A percentile compares a stretch with the other conserved stretches of the same genome.
Evolutionary conservation across 37 sponge, comb jelly and placozoan genomes (phyloP).

Genomic region (Halisarca cf. caerulea): DNA sequence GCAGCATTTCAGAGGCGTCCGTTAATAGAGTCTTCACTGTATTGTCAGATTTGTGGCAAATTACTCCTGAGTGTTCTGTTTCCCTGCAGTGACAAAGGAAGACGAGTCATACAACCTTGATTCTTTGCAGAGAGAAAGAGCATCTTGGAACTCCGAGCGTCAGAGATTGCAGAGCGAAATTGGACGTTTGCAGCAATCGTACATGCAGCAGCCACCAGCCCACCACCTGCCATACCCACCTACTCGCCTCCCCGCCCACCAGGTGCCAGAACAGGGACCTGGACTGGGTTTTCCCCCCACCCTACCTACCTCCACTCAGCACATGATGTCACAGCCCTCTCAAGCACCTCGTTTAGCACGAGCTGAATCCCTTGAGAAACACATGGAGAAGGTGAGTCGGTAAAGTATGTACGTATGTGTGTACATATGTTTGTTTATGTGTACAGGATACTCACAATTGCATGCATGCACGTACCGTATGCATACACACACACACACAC

Average conservation of each 20-base stretch:
- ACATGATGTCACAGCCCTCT: not conserved
- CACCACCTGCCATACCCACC: not conserved
- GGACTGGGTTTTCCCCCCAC: not conserved
- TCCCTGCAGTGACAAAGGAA: not conserved
- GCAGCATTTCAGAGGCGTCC: too few species aligned
- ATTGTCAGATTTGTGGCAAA: too few species aligned
- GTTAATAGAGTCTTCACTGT: too few species aligned
- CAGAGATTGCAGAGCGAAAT: constrained; percentile 9
- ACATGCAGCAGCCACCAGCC: not conserved
- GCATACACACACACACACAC: too few species aligned
- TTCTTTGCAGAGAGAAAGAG: constrained; percentile 7
- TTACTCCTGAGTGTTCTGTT: too few species aligned
- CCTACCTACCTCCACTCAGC: not conserved
- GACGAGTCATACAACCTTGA: not conserved
- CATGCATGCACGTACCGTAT: too few species aligned
- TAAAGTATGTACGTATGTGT: not conserved
- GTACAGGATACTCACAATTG: too few species aligned
- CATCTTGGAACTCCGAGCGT: not conserved
- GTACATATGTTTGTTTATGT: not conserved
- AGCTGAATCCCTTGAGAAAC: constrained; percentile 6
- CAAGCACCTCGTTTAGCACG: not conserved
- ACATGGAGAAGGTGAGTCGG: constrained; percentile 9
- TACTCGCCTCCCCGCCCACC: not conserved
- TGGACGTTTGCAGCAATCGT: not conserved
- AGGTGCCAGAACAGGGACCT: not conserved